Conservation (phyloP, 2,113 vertebrate species). For the Spilogale gracilis region DNA sequence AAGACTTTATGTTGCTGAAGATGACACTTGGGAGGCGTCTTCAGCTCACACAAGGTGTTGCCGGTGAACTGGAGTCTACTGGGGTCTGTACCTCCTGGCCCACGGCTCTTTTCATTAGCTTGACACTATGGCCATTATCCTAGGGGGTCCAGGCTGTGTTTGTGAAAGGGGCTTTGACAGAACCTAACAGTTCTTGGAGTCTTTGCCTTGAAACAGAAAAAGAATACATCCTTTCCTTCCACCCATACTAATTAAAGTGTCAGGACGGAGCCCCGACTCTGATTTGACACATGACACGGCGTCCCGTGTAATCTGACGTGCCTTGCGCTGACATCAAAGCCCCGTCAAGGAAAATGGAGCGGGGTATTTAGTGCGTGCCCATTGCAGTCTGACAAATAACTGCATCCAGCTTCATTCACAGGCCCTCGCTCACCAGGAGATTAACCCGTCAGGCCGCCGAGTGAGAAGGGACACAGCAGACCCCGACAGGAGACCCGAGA, state of each 20-base stretch:
- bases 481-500: not conserved
- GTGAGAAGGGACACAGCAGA: conserved; percentile 39
- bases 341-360: conserved; percentile 33
- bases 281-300: conserved; percentile 69
- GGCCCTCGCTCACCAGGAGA: conserved; percentile 53
- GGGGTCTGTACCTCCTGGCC: not conserved
- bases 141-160: not conserved
- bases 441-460: not conserved
- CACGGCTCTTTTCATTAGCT: not conserved
- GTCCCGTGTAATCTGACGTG: conserved; percentile 53
- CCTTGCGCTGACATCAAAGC: conserved; percentile 68
- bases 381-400: conserved; percentile 61
- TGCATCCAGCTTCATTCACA: conserved; percentile 58
- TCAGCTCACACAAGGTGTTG: not conserved
- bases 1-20: not conserved
- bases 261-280: conserved; percentile 53
- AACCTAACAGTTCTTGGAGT: conserved; percentile 66
- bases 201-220: conserved; percentile 71
- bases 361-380: not conserved
- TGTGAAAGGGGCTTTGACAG: conserved; percentile 39
- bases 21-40: not conserved
- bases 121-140: not conserved
- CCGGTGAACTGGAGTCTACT: rapidly evolving
- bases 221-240: conserved; percentile 41
- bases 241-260: conserved; percentile 74